Base-by-base conservation (phyloP, 2,113 vertebrate genomes). In the Neolamprologus kungweensis region DNA sequence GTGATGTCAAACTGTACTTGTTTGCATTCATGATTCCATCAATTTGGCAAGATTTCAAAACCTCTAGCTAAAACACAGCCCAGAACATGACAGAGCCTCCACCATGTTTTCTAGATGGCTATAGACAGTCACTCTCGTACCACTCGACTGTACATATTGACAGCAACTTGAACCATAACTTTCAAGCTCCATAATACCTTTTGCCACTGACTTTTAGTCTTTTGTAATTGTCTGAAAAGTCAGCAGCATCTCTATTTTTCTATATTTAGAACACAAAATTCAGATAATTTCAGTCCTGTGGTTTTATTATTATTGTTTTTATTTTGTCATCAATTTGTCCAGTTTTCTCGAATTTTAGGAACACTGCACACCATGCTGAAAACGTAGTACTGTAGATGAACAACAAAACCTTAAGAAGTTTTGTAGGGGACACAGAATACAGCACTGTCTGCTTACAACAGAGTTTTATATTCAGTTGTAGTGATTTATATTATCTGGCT, bases 271-370 rank as follows among this genome's bases (percentile, higher is more conserved):
- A 63, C 58, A 33, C 4, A 63, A 10, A 10, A 33, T 63, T 63
- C 4, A 63, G 2, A 63, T 35, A 3, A 35, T 35, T 63, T 35
- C 58, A 35, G 31, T 63, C 31, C 17, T 63, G 9, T 4, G 4
- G 31, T 60, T 1, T 19, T 31, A 5, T 53, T n/a, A 0, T 54
- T 53, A 0, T 51, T 51, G 9, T 5, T 21, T 17, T 21, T 19
- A 10, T 65, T 40, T 21, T 21, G 17, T 35, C 17, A 7, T 35
- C 31, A 11, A 19, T 63, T 63, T 12, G 9, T 13, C 31, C 9
- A 63, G 58, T 35, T 35, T 63, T 0, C 17, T 35, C 9, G 7
- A 35, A 63, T 63, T 35, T 68, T 37, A 68, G 35, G 63, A 37
- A 68, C 63, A 37, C 63, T 37, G 63, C 11, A 68, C 63, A 37